Evolutionary conservation across 2,888 invertebrate species (phyloP).

Genomic region (Zele albiditarsus): DNA sequence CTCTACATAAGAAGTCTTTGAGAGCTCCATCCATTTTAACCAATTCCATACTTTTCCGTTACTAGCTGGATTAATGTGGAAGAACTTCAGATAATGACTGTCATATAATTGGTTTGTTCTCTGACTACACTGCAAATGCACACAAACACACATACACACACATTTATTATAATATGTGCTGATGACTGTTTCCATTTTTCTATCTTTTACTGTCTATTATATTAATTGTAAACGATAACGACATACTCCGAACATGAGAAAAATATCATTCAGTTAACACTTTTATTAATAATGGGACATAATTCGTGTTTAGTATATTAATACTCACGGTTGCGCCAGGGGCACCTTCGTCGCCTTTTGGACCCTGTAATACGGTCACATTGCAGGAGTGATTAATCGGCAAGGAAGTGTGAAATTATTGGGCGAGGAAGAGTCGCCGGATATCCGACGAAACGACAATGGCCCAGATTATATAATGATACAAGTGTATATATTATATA

Average conservation of each 20-base stretch:
- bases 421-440: slow-evolving; percentile 38
- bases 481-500: background rate
- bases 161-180: background rate
- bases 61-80: too few species aligned
- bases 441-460: slow-evolving; percentile 28
- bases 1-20: too few species aligned
- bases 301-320: slow-evolving; percentile 40
- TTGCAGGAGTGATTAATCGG: slow-evolving; percentile 49
- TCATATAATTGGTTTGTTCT: too few species aligned
- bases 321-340: slow-evolving; percentile 88
- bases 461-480: slow-evolving; percentile 14
- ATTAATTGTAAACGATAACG: background rate
- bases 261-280: background rate
- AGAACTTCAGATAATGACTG: too few species aligned
- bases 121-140: too few species aligned
- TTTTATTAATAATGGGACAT: slow-evolving; percentile 24
- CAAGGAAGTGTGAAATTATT: slow-evolving; percentile 46
- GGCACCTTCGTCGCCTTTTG: slow-evolving; percentile 91
- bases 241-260: background rate
- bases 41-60: too few species aligned
- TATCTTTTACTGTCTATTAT: background rate
- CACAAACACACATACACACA: too few species aligned
- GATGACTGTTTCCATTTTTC: background rate
- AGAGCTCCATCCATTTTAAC: too few species aligned
- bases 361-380: slow-evolving; percentile 79